Percentiles rank a stretch among this genome's conserved stretches.
phyloP scores from a whole-genome alignment of 2,113 vertebrate genomes.

The Ameiurus melas region DNA sequence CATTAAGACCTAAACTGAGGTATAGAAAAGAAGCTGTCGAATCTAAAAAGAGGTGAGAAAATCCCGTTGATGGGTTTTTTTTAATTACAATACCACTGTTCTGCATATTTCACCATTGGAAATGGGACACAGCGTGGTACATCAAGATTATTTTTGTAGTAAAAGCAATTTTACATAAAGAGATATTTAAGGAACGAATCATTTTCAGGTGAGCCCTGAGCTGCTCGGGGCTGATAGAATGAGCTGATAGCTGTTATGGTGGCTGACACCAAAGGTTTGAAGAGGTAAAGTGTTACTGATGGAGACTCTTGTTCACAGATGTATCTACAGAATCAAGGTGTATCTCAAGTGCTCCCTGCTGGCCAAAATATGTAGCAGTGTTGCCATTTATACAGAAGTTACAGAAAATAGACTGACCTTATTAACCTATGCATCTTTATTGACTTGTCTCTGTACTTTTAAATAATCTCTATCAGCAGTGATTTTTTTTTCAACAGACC shows the following conservation, averaged over 20 bases:
- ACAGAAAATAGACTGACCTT: constrained; percentile 12
- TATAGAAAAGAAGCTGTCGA: not conserved
- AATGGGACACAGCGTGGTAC: not conserved
- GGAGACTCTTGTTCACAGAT: not conserved
- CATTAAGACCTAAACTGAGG: constrained; percentile 11
- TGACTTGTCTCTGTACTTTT: constrained; percentile 1
- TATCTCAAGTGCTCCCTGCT: constrained; percentile 62
- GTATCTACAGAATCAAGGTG: not conserved
- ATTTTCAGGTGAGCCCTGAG: not conserved
- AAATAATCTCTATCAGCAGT: not conserved
- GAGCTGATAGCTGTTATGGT: not conserved
- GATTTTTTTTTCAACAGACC: not conserved
- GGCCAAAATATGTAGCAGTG: constrained; percentile 38
- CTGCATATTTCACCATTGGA: not conserved
- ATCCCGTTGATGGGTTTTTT: not conserved
- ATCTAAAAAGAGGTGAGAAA: not conserved
- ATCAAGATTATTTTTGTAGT: not conserved
- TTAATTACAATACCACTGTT: not conserved
- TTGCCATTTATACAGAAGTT: not conserved
- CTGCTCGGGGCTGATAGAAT: not conserved
- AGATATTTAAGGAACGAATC: constrained; percentile 8
- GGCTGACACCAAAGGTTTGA: constrained; percentile 3
- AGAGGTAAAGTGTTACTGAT: constrained; percentile 1
- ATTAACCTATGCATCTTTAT: constrained; percentile 9
- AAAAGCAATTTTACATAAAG: not conserved